phyloP scores from a whole-genome alignment of 2,888 invertebrate genomes.

The Chouioia cunea region DNA sequence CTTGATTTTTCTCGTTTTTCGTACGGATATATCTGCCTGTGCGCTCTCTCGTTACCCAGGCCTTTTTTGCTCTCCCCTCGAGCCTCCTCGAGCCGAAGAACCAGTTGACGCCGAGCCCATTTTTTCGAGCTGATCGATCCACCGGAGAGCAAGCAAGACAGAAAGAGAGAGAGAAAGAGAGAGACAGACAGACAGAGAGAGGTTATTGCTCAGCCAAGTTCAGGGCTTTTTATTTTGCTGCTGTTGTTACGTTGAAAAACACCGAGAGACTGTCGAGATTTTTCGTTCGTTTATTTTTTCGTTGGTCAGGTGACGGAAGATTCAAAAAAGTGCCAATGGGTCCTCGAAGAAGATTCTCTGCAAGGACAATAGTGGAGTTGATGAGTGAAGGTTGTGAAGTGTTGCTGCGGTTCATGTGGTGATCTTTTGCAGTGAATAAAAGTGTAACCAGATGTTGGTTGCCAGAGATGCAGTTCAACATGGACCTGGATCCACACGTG shows the following conservation, averaged over 20 bases:
- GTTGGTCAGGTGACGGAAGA: background rate
- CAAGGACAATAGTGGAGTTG: slow-evolving; percentile 2
- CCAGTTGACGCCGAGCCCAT: too few species aligned
- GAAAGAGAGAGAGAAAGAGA: slow-evolving; percentile 15
- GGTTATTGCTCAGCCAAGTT: too few species aligned
- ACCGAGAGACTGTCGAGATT: background rate
- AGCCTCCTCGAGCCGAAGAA: background rate
- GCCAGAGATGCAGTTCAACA: slow-evolving; percentile 35
- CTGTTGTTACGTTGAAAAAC: slow-evolving; percentile 10
- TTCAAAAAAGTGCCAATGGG: slow-evolving; percentile 26
- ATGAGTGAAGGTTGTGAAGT: slow-evolving; percentile 13
- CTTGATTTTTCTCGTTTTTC: background rate
- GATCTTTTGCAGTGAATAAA: slow-evolving; percentile 13
- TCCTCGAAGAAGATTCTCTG: slow-evolving; percentile 16
- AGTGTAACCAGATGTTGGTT: slow-evolving; percentile 28
- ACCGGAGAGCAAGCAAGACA: slow-evolving; percentile 22
- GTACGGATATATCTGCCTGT: too few species aligned
- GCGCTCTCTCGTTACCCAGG: too few species aligned
- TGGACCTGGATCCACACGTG: slow-evolving; percentile 51
- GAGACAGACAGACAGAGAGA: background rate
- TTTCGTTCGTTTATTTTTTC: too few species aligned
- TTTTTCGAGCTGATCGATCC: too few species aligned
- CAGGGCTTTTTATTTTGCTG: slow-evolving; percentile 13
- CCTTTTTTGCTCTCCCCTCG: too few species aligned
- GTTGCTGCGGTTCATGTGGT: slow-evolving; percentile 9